Conservation (phyloP, 2,113 vertebrate species). For the Rhadina sibilatrix region DNA sequence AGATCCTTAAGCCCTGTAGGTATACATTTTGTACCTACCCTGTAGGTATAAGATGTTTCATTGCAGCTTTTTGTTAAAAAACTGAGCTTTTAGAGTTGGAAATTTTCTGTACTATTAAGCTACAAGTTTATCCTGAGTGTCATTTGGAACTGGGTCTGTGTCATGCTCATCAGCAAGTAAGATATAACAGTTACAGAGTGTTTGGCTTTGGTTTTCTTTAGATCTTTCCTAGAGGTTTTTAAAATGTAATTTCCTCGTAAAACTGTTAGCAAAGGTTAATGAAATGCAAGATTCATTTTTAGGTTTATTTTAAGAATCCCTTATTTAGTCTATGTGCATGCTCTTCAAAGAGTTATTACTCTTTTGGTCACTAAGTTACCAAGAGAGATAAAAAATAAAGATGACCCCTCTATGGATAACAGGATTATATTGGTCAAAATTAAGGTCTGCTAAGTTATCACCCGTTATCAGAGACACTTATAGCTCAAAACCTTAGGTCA, state of each 20-base stretch:
- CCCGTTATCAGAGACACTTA: not conserved
- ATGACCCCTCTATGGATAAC: not conserved
- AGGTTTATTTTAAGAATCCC: not conserved
- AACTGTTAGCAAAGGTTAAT: not conserved
- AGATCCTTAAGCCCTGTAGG: not conserved
- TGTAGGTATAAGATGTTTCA: not conserved
- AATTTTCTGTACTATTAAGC: not conserved
- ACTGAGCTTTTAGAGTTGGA: not conserved
- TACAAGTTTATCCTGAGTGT: not conserved
- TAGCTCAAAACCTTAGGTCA: not conserved
- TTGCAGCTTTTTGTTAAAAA: not conserved
- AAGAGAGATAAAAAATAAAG: not conserved
- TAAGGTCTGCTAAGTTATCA: not conserved
- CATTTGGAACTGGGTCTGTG: not conserved
- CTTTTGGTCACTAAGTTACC: not conserved
- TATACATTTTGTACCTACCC: not conserved
- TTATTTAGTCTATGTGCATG: not conserved
- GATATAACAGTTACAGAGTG: not conserved
- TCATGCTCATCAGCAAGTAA: not conserved
- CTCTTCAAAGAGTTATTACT: not conserved
- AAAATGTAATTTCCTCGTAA: not conserved
- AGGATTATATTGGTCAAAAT: not conserved
- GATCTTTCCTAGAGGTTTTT: not conserved
- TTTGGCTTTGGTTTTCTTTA: not conserved
- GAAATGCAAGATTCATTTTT: not conserved